A percentile compares a stretch with the other conserved stretches of the same genome.
phyloP scores from a whole-genome alignment of 2,888 invertebrate genomes.

The Chaitophorus viminalis region DNA sequence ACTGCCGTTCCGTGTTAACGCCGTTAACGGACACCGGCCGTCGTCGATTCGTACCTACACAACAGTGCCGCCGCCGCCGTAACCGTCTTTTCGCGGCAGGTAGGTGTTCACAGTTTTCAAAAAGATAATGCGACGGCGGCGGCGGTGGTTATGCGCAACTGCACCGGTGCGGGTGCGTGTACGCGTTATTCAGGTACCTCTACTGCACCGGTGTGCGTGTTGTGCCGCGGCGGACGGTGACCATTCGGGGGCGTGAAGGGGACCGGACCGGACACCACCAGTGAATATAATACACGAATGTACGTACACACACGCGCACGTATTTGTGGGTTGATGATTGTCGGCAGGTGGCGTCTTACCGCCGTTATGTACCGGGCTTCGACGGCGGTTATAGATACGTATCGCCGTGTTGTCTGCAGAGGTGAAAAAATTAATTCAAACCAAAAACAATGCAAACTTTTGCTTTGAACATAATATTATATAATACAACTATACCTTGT shows the following conservation, averaged over 20 bases:
- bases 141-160: constrained; percentile 3
- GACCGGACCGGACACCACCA: background rate
- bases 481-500: no score
- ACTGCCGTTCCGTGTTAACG: background rate
- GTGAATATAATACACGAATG: background rate
- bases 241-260: background rate
- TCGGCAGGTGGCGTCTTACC: background rate
- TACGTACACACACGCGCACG: background rate
- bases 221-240: background rate
- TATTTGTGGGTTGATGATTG: no score
- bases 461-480: no score
- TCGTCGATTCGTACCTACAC: background rate
- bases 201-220: background rate
- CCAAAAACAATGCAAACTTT: no score
- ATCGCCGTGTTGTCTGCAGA: no score
- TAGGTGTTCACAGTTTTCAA: constrained; percentile 11
- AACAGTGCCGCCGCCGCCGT: background rate
- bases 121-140: constrained; percentile 29
- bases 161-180: background rate
- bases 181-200: background rate
- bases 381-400: no score
- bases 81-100: constrained; percentile 42
- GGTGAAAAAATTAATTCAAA: no score
- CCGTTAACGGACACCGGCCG: constrained; percentile 33
- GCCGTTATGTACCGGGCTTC: background rate